Conservation (phyloP, 2,797 vertebrate genomes). For the Gobionotothen gibberifrons region DNA sequence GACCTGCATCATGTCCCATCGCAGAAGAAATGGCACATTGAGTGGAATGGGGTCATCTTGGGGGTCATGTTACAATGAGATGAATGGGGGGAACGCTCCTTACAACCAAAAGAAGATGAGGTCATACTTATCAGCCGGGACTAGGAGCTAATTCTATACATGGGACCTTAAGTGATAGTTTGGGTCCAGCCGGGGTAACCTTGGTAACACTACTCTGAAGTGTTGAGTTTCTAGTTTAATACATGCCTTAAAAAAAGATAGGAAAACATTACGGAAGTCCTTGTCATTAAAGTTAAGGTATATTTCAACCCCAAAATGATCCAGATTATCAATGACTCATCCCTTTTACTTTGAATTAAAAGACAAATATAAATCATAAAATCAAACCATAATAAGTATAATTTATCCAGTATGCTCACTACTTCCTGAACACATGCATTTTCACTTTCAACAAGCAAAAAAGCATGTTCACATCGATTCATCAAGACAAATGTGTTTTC, state of each 20-base stretch:
- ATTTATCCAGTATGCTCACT: too few relatives aligned
- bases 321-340: too few relatives aligned
- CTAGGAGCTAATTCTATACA: background rate
- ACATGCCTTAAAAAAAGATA: background rate
- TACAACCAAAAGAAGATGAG: constrained; percentile 72
- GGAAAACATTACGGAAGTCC: background rate
- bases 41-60: constrained; percentile 65
- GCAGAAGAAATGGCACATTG: constrained; percentile 55
- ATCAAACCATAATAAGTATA: too few relatives aligned
- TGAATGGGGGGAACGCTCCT: constrained; percentile 79
- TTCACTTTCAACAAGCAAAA: too few relatives aligned
- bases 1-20: constrained; percentile 64
- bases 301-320: too few relatives aligned
- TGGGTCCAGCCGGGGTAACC: background rate
- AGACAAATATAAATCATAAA: too few relatives aligned
- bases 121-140: constrained; percentile 21
- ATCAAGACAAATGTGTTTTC: too few relatives aligned
- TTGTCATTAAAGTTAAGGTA: background rate
- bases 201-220: background rate
- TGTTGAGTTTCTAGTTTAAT: background rate
- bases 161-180: background rate
- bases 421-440: too few relatives aligned
- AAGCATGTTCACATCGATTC: too few relatives aligned
- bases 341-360: too few relatives aligned
- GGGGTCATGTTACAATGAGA: constrained; percentile 75